Conservation (phyloP, 92 coral and sea anemone species). For the Ricordea florida region DNA sequence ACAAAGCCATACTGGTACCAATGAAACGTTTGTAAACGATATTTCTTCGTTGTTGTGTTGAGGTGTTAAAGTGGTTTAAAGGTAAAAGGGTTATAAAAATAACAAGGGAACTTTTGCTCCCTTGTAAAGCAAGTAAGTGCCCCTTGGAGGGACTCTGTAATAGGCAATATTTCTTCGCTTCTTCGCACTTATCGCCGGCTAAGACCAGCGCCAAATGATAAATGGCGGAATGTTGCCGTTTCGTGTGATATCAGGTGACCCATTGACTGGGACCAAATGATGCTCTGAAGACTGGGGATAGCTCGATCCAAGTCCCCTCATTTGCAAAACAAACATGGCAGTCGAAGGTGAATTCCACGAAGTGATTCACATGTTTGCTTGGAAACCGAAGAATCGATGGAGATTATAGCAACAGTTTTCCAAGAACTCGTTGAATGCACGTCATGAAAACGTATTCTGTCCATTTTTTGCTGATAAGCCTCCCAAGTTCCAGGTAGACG, state of each 20-base stretch:
- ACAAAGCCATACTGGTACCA: constrained; percentile 83
- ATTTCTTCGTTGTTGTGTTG: constrained; percentile 13
- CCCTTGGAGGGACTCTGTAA: constrained; percentile 81
- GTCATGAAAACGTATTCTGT: too few species aligned
- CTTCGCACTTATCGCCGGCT: constrained; percentile 54
- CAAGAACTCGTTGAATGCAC: background rate
- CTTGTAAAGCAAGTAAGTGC: constrained; percentile 45
- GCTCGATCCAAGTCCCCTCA: background rate
- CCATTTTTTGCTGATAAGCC: too few species aligned
- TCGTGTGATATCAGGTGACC: constrained; percentile 45
- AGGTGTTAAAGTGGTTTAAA: background rate
- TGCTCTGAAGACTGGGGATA: background rate
- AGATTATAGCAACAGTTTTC: background rate
- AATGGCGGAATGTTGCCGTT: background rate
- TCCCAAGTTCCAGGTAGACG: too few species aligned
- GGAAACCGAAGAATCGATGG: background rate
- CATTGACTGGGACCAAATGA: too few species aligned
- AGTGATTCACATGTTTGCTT: background rate
- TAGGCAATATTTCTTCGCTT: constrained; percentile 9
- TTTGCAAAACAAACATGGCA: constrained; percentile 27
- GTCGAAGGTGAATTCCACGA: background rate
- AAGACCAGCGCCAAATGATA: constrained; percentile 78
- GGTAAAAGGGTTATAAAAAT: constrained; percentile 33
- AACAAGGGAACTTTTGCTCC: constrained; percentile 84
- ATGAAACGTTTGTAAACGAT: constrained; percentile 9